Evolutionary conservation across 2,113 vertebrate genomes (phyloP).

Genomic region (Ictalurus punctatus): DNA sequence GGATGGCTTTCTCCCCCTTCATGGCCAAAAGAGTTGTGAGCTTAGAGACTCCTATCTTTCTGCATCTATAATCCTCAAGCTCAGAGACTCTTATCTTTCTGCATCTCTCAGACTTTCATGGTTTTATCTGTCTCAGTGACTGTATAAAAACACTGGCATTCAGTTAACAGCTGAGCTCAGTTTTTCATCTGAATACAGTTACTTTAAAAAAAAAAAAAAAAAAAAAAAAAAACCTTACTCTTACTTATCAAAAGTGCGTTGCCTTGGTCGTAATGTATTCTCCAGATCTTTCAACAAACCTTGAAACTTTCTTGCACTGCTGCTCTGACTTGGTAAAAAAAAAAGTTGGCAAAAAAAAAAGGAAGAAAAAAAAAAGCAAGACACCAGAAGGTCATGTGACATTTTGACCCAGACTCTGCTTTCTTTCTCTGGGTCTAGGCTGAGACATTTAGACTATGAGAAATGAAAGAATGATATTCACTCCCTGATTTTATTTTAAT

Average conservation of each 20-base stretch:
- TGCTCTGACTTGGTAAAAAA: neutral
- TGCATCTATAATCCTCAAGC: slow-evolving; percentile 8
- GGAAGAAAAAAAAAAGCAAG: no score
- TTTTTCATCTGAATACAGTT: neutral
- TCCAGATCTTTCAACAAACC: neutral
- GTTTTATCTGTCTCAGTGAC: slow-evolving; percentile 7
- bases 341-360: neutral
- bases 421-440: neutral
- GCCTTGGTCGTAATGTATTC: neutral
- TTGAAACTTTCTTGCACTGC: neutral
- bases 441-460: neutral
- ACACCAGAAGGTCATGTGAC: neutral
- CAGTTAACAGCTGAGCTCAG: neutral
- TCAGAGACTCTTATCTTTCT: slow-evolving; percentile 9
- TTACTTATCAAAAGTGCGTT: neutral
- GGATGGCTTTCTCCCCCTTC: neutral
- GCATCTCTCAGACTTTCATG: neutral
- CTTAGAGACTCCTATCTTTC: slow-evolving; percentile 16
- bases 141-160: neutral
- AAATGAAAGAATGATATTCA: neutral
- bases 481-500: neutral
- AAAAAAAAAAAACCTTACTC: neutral
- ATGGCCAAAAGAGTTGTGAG: neutral
- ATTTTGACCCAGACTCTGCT: neutral
- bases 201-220: neutral